Conservation (phyloP, 2,113 vertebrate genomes). For the Limnothrissa miodon region DNA sequence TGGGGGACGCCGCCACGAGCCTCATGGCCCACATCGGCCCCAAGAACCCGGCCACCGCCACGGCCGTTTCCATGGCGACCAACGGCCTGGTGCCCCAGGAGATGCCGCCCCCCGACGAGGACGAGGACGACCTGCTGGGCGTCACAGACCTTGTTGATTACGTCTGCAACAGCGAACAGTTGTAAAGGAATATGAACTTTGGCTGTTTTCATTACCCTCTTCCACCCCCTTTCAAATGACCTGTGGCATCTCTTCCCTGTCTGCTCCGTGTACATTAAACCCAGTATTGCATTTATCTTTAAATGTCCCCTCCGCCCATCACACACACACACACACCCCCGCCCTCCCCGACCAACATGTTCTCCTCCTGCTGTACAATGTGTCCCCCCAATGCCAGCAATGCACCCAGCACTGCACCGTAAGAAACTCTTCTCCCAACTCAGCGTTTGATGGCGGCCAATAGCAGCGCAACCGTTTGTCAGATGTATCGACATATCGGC, state of each 20-base stretch:
- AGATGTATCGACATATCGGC: neutral
- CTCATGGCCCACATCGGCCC: slow-evolving; percentile 56
- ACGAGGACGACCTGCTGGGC: slow-evolving; percentile 96
- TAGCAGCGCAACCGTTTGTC: neutral
- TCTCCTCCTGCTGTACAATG: neutral
- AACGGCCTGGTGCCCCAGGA: slow-evolving; percentile 82
- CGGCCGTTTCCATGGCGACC: slow-evolving; percentile 67
- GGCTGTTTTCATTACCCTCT: slow-evolving; percentile 1
- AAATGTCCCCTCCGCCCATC: neutral
- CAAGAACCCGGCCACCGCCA: slow-evolving; percentile 76
- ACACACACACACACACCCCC: neutral
- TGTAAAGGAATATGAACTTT: slow-evolving; percentile 71
- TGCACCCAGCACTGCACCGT: neutral
- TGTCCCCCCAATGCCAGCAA: slow-evolving; percentile 5
- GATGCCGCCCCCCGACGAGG: slow-evolving; percentile 82
- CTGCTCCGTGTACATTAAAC: neutral
- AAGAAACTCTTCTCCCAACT: neutral
- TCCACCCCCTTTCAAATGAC: neutral
- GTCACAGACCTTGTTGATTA: slow-evolving; percentile 99
- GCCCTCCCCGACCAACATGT: neutral
- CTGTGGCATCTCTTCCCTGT: slow-evolving; percentile 9
- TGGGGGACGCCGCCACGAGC: slow-evolving; percentile 17
- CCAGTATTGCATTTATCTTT: slow-evolving; percentile 10
- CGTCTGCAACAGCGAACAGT: slow-evolving; percentile 99
- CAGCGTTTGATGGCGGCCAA: neutral